A percentile compares a stretch with the other conserved stretches of the same genome.
Conservation (phyloP, 2,888 invertebrate species). For the Heliconius ismenius region DNA sequence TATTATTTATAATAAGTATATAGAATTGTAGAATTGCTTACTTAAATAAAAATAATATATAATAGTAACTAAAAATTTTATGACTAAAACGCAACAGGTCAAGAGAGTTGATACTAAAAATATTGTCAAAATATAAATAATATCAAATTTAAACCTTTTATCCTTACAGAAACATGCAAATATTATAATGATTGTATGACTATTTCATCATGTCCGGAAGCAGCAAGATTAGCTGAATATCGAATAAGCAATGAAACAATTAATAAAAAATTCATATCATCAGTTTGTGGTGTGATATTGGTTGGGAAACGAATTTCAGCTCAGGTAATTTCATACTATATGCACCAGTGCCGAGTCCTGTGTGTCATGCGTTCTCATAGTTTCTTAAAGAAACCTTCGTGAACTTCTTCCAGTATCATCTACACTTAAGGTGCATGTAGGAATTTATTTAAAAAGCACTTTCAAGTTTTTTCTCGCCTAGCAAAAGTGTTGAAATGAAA, state of each 20-base stretch:
- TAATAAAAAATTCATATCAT: not conserved
- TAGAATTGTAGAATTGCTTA: not conserved
- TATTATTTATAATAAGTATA: not conserved
- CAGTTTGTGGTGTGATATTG: not conserved
- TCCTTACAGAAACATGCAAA: not conserved
- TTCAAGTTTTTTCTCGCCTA: too few species aligned
- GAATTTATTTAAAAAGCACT: too few species aligned
- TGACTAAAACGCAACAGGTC: not conserved
- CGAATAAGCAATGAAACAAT: not conserved
- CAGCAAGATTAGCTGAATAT: not conserved
- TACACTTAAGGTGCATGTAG: too few species aligned
- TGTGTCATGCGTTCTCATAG: not conserved
- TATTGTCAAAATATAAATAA: not conserved
- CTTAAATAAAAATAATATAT: not conserved
- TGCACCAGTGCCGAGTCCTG: not conserved
- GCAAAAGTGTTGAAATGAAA: too few species aligned
- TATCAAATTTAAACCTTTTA: not conserved
- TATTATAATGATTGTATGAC: not conserved
- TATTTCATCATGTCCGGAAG: not conserved
- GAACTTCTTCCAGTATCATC: not conserved
- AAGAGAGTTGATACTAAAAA: not conserved
- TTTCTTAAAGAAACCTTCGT: not conserved
- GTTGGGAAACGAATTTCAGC: not conserved
- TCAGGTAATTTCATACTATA: not conserved
- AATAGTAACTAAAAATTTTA: not conserved